Percentiles rank a stretch among this genome's conserved stretches.
Conservation (phyloP, 2,888 invertebrate genomes). For the Phengaris arion region DNA sequence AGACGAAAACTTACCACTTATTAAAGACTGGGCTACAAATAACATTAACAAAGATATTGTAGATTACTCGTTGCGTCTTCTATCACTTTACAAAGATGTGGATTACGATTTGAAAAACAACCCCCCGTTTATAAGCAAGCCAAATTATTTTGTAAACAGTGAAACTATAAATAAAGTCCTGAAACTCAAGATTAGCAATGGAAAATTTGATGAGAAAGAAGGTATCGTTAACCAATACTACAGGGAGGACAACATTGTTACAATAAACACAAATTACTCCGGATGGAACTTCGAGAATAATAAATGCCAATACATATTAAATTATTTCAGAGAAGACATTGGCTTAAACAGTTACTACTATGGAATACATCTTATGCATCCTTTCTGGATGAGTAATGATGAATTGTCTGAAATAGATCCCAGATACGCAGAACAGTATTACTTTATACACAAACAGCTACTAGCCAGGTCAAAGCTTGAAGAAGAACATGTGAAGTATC, state of each 20-base stretch:
- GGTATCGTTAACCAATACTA: slow-evolving; percentile 51
- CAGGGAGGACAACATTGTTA: slow-evolving; percentile 46
- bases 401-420: slow-evolving; percentile 60
- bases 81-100: slow-evolving; percentile 56
- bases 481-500: slow-evolving; percentile 51
- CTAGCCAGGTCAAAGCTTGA: slow-evolving; percentile 61
- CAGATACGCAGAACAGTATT: slow-evolving; percentile 64
- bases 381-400: slow-evolving; percentile 79
- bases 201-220: slow-evolving; percentile 46
- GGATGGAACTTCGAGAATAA: slow-evolving; percentile 74
- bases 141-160: slow-evolving; percentile 62
- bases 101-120: slow-evolving; percentile 47
- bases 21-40: slow-evolving; percentile 60
- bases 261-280: slow-evolving; percentile 66
- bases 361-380: slow-evolving; percentile 75
- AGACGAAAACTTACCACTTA: slow-evolving; percentile 54
- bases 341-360: slow-evolving; percentile 80
- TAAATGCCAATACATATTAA: slow-evolving; percentile 72
- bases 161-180: slow-evolving; percentile 64
- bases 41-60: slow-evolving; percentile 73
- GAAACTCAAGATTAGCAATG: slow-evolving; percentile 51
- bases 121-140: slow-evolving; percentile 74
- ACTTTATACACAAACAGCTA: slow-evolving; percentile 62
- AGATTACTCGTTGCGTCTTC: slow-evolving; percentile 67
- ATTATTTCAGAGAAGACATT: slow-evolving; percentile 83